Evolutionary conservation across 2,797 vertebrate species (phyloP).

Genomic region (Pangasius djambal): DNA sequence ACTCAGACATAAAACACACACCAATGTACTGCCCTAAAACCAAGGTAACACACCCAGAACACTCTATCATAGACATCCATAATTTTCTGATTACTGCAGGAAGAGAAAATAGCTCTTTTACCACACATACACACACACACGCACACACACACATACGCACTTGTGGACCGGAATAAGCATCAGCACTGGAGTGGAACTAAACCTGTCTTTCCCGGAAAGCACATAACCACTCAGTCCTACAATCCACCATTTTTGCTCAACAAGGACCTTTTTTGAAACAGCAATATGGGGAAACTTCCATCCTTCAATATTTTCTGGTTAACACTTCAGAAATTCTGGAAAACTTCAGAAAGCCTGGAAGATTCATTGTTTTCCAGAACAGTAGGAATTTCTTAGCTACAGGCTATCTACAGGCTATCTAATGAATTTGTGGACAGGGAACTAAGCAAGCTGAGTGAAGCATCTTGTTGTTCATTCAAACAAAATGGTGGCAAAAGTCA

Average conservation of each 20-base stretch:
- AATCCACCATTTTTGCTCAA: background rate
- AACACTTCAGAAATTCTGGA: background rate
- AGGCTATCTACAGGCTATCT: background rate
- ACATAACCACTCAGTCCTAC: background rate
- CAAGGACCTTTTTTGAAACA: background rate
- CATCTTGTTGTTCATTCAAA: background rate
- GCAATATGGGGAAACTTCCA: background rate
- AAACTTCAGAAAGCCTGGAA: background rate
- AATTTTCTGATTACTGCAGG: slow-evolving; percentile 43
- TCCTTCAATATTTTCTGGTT: background rate
- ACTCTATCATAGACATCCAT: slow-evolving; percentile 43
- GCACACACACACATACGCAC: slow-evolving; percentile 6
- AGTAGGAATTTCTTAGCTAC: background rate
- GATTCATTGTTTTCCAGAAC: background rate
- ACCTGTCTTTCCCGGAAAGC: background rate
- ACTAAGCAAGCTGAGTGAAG: background rate
- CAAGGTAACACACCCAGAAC: slow-evolving; percentile 8
- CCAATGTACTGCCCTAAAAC: background rate
- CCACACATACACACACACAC: slow-evolving; percentile 19
- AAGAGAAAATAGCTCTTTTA: slow-evolving; percentile 42
- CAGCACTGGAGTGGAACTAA: background rate
- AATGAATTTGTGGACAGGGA: background rate
- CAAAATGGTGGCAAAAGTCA: background rate
- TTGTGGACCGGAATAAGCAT: background rate
- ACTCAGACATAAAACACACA: background rate